A percentile compares a stretch with the other conserved stretches of the same genome.
These are phyloP conservation scores for Drosophila formosana DNA, from an alignment of 2,888 invertebrate genomes.

Conservation along the genomic window DNA sequence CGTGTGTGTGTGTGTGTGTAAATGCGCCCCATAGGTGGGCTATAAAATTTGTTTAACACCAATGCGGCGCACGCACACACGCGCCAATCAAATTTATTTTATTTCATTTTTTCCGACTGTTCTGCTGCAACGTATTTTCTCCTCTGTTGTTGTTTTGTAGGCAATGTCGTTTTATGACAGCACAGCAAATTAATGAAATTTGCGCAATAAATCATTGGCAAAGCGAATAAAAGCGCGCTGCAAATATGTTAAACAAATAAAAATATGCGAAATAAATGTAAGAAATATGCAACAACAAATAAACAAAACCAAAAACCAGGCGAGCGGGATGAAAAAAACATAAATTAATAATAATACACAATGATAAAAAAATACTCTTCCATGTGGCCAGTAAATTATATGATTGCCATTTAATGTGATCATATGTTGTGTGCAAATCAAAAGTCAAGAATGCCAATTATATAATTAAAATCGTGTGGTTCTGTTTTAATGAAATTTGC, in stretches of 20 bases:
- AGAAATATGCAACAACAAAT: conserved; percentile 17
- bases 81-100: conserved; percentile 74
- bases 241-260: conserved; percentile 50
- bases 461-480: conserved; percentile 12
- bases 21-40: conserved; percentile 61
- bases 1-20: not conserved
- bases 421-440: conserved; percentile 20
- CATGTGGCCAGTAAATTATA: conserved; percentile 24
- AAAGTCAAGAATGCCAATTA: conserved; percentile 20
- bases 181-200: conserved; percentile 75
- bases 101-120: conserved; percentile 38
- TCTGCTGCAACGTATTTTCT: not conserved
- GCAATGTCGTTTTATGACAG: conserved; percentile 67
- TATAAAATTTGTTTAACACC: conserved; percentile 75
- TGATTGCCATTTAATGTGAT: conserved; percentile 18
- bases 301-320: conserved; percentile 10
- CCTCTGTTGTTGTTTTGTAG: conserved; percentile 21
- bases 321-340: not conserved
- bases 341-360: conserved; percentile 9
- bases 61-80: conserved; percentile 47
- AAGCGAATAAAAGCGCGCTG: conserved; percentile 30
- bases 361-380: conserved; percentile 2
- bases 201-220: conserved; percentile 68
- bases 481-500: conserved; percentile 14
- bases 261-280: conserved; percentile 32